These are phyloP conservation scores for Girardia tigrina DNA, from an alignment of 2,888 invertebrate species.

Conservation along the genomic window DNA sequence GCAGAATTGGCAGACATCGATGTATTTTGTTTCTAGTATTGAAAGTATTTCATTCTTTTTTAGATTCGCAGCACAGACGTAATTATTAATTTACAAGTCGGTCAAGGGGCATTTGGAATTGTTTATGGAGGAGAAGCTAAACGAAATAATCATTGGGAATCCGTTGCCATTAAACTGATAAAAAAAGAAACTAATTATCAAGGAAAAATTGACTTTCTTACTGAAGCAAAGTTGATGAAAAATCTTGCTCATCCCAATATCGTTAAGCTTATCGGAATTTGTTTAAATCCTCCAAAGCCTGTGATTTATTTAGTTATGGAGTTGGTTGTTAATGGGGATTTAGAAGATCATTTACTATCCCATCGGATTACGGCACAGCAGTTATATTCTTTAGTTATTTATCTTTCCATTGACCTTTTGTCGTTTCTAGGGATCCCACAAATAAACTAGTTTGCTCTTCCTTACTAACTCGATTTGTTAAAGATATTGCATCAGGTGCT, in stretches of 20 bases:
- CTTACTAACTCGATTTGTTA: slow-evolving; percentile 53
- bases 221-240: slow-evolving; percentile 85
- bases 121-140: slow-evolving; percentile 78
- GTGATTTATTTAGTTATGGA: slow-evolving; percentile 83
- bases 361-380: slow-evolving; percentile 63
- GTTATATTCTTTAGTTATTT: slow-evolving; percentile 3
- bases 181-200: slow-evolving; percentile 69
- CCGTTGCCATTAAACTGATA: slow-evolving; percentile 62
- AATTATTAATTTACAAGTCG: slow-evolving; percentile 64
- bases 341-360: slow-evolving; percentile 72
- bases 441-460: slow-evolving; percentile 24
- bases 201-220: slow-evolving; percentile 74
- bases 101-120: slow-evolving; percentile 78
- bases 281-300: slow-evolving; percentile 61
- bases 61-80: slow-evolving; percentile 29
- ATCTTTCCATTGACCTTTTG: neutral
- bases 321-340: slow-evolving; percentile 75
- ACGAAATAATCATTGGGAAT: slow-evolving; percentile 59
- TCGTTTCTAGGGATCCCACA: slow-evolving; percentile 23
- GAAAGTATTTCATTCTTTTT: neutral
- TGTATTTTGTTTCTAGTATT: slow-evolving; percentile 1
- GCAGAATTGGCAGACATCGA: slow-evolving; percentile 29
- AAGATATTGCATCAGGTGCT: slow-evolving; percentile 80
- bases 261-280: slow-evolving; percentile 68
- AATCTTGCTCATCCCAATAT: slow-evolving; percentile 77